Base-by-base conservation (phyloP, 2,888 invertebrate species). In the Watsonalla cultraria region DNA sequence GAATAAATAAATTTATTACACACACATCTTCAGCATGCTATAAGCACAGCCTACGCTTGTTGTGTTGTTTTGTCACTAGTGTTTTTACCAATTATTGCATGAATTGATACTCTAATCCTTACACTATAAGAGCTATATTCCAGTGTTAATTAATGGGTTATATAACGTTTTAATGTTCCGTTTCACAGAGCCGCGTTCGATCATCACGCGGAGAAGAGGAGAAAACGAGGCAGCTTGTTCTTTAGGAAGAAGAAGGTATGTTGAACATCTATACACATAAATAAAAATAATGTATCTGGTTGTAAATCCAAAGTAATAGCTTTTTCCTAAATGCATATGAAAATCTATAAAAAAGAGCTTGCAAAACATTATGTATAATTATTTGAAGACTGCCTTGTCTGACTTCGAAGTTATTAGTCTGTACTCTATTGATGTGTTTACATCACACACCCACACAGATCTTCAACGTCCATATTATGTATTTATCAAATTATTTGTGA, bases 141-240 rank as follows among this genome's bases (percentile, higher is more conserved):
- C 9, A 42, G 0, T 11, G 8, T 11, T 4, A 11, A 2, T 42
- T 46, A 35, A 51, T 8, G 24, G 24, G 24, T 35, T 37, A 14
- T 52, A 37, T 46, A 47, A 49, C 51, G n/a, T 39, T 42, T 53
- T 65, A 51, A 39, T 50, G 24, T 24, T 24, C 24, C 24, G 4
- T 24, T 24, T 15, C 74, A 66, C 86, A 92, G 92, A 76, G 92
- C 92, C 68, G 88, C 92, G 39, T 93, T 93, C 66, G 95, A 94
- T 72, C 94, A 95, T 74, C 95, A 95, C 77, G 94, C 96, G 15
- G 96, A 96, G 74, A 97, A 97, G 78, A 91, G 97, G 70, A 92
- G 96, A 66, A 97, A 97, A 89, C 92, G 97, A 51, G 97, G 97
- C 53, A 97, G 97, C 65, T 87, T 97, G 57, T 97, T 97, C 92